Evolutionary conservation across 2,113 vertebrate genomes (phyloP).

Genomic region (Marmota flaviventris): DNA sequence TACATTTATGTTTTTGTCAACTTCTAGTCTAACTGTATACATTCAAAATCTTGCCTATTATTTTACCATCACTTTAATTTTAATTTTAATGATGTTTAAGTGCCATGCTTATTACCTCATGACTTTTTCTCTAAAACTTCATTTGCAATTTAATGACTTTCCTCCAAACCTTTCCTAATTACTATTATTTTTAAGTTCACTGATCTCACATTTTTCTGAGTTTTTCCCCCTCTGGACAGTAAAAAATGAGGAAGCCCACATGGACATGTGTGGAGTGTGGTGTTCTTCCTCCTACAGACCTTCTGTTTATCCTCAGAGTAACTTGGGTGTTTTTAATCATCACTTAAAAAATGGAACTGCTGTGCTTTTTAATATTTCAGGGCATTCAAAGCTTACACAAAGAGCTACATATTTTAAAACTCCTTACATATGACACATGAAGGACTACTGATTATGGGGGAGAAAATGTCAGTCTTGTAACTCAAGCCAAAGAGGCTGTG

Average conservation of each 20-base stretch:
- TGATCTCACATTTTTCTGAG: not conserved
- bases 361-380: not conserved
- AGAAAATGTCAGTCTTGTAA: not conserved
- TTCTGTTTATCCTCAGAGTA: not conserved
- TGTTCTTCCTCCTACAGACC: not conserved
- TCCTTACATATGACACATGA: not conserved
- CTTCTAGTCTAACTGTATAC: not conserved
- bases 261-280: not conserved
- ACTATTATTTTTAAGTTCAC: not conserved
- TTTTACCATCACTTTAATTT: not conserved
- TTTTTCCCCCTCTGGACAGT: not conserved
- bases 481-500: not conserved
- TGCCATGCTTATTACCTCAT: not conserved
- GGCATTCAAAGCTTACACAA: not conserved
- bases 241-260: not conserved
- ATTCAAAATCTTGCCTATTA: not conserved
- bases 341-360: not conserved
- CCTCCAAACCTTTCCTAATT: not conserved
- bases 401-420: not conserved
- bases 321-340: not conserved
- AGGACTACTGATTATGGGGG: not conserved
- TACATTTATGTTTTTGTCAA: not conserved
- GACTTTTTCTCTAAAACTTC: conserved; percentile 49
- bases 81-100: conserved; percentile 24
- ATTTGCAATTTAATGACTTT: conserved; percentile 14